Base-by-base conservation (phyloP, 2,797 vertebrate species). In the Pipistrellus nathusii region DNA sequence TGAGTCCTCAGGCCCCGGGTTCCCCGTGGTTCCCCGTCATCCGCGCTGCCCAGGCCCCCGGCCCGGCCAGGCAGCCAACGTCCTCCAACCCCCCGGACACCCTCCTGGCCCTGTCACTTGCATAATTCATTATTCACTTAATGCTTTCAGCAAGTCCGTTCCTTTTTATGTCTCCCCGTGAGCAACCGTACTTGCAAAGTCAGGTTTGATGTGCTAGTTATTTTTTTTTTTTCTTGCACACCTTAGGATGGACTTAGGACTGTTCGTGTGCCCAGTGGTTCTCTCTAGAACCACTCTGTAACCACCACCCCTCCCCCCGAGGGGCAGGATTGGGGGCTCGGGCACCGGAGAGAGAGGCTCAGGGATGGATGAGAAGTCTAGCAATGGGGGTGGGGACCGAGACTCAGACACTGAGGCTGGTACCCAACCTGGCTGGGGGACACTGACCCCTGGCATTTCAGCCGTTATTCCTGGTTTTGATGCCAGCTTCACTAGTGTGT, bases 1-100 rank as follows among this genome's bases (percentile, higher is more conserved):
- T 99, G 98, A 99, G 99, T 35, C 25, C 9, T 20, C 41, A 1
- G 30, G 25, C 20, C 13, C 7, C 0, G 0, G n/a, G 32, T 30
- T 25, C 10, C 4, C 30, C 2, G 1, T 14, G 13, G 0, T 1
- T 27, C 41, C 21, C 11, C 0, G 1, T 11, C n/a, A 11, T 41
- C 72, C 9, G 0, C 4, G 6, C 23, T 3, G 64, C 23, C 20
- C 32, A 13, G 20, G 51, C 73, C 38, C 73, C 38, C 27, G 75
- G 75, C 30, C n/a, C 51, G 8, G 17, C 84, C 27, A 0, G 44
- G 3, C 38, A 23, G 0, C 21, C 23, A 38, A 25, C 5, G 2
- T 30, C 21, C 32, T 66, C 46, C 44, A 2, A 3, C 20, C 1
- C 12, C 88, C 21, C 38, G 35, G 2, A 41, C 11, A 8, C 27